Evolutionary conservation across 2,797 vertebrate species (phyloP), one percentile per base, ranked within the genome.

Genomic region (Cossypha heuglini): DNA sequence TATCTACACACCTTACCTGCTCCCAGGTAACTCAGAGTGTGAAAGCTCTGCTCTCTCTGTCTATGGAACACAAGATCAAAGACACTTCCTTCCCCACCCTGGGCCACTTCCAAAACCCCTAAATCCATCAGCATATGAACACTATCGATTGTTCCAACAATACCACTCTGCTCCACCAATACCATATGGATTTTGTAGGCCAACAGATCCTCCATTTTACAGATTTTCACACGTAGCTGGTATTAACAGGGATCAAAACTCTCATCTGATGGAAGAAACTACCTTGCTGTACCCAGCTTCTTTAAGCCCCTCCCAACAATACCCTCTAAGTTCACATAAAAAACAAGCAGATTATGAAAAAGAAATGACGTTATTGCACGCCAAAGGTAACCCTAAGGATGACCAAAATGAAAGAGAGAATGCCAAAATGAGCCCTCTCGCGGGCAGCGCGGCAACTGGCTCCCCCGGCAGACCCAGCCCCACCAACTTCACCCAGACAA

Each of bases 391-490:
- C 72, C 72, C 97, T 73, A 98, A 97, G 77, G 97, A 98, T 2
- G 96, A 97, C 11, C 96, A 98, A 94, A 93, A 97, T 26, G 98
- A 99, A 82, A 97, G 98, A 61, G 97, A 98, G 46, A 98, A 98
- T 21, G 98, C 98, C 45, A 98, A 99, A 80, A 98, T 98, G 97
- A 99, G 99, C 90, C 99, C 99, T 9, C 98, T 98, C 2, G 99
- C 98, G 1, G 99, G 98, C 38, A 99, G 98, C 0, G 99, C 99
- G 0, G 99, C 99, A 37, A 98, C 98, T 3, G 99, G 99, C 38
- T 99, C 99, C 28, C 99, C 99, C 0, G 98, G 99, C 79, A 98
- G 99, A 96, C 99, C 99, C 0, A 98, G 98, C 84, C 98, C 99
- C 57, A 98, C 98, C 68, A 98, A 99, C 86, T 97, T 98, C 96